A percentile compares a stretch with the other conserved stretches of the same genome.
Conservation (phyloP, 2,113 vertebrate genomes). For the Scophthalmus maximus region DNA sequence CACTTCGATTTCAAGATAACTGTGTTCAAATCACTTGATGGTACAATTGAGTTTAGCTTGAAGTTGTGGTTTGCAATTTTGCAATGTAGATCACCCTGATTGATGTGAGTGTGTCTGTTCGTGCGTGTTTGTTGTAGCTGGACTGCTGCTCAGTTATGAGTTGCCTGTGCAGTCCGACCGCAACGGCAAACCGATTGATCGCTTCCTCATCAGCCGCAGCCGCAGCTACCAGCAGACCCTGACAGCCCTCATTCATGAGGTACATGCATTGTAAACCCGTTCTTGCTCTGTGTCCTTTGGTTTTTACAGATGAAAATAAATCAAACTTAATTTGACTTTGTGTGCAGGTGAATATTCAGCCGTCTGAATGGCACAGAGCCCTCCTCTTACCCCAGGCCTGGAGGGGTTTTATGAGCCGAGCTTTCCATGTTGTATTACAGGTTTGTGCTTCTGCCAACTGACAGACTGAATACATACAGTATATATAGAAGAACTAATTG, state of each 20-base stretch:
- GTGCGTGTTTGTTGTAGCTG: constrained; percentile 79
- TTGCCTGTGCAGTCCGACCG: constrained; percentile 90
- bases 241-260: constrained; percentile 91
- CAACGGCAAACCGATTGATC: constrained; percentile 88
- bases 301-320: neutral
- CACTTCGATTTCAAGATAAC: no score
- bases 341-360: constrained; percentile 93
- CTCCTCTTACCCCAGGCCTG: constrained; percentile 92
- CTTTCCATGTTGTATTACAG: constrained; percentile 91
- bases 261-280: constrained; percentile 29
- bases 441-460: constrained; percentile 72
- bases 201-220: constrained; percentile 89
- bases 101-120: no score
- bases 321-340: rapidly evolving
- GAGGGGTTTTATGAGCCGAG: constrained; percentile 90
- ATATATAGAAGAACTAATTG: neutral
- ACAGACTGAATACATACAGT: neutral
- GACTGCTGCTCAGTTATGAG: constrained; percentile 91
- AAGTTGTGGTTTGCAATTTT: no score
- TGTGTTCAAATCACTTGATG: no score
- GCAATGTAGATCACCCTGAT: neutral
- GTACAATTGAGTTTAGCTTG: no score
- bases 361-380: constrained; percentile 93
- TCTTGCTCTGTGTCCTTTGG: neutral
- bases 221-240: constrained; percentile 92